Conservation (phyloP, 1,140 invertebrate genomes). For the Gerris buenoi region DNA sequence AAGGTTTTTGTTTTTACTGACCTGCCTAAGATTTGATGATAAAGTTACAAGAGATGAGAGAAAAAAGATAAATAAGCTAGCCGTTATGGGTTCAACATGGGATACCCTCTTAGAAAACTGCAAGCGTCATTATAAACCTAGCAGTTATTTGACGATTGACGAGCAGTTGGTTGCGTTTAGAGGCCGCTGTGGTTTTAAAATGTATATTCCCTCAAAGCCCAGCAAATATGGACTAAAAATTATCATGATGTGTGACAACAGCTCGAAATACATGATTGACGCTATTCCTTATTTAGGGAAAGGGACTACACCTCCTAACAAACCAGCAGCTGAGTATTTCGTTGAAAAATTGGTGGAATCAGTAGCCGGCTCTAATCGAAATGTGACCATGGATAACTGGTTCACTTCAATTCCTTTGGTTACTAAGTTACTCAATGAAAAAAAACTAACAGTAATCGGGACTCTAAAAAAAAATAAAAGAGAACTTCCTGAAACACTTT, state of each 20-base stretch:
- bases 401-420: slow-evolving; percentile 28
- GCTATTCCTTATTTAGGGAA: slow-evolving; percentile 22
- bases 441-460: slow-evolving; percentile 17
- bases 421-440: slow-evolving; percentile 21
- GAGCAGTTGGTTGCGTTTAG: slow-evolving; percentile 28
- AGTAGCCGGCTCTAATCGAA: slow-evolving; percentile 22
- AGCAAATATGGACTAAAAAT: slow-evolving; percentile 30
- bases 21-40: slow-evolving; percentile 27
- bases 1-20: slow-evolving; percentile 26
- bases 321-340: slow-evolving; percentile 8
- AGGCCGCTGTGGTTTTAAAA: slow-evolving; percentile 27
- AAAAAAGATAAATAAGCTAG: slow-evolving; percentile 13
- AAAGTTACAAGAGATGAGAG: slow-evolving; percentile 21
- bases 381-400: slow-evolving; percentile 31
- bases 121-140: slow-evolving; percentile 20
- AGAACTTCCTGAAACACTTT: slow-evolving; percentile 14
- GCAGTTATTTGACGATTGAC: slow-evolving; percentile 23
- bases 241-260: slow-evolving; percentile 22
- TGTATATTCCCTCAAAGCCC: slow-evolving; percentile 31
- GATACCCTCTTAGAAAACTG: slow-evolving; percentile 22
- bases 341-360: slow-evolving; percentile 12
- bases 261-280: slow-evolving; percentile 20
- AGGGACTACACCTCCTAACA: slow-evolving; percentile 1
- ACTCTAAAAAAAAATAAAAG: slow-evolving; percentile 16
- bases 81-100: slow-evolving; percentile 22